These are phyloP conservation scores for Parelbella ahira DNA, from an alignment of 2,888 invertebrate genomes.

Conservation along the genomic window DNA sequence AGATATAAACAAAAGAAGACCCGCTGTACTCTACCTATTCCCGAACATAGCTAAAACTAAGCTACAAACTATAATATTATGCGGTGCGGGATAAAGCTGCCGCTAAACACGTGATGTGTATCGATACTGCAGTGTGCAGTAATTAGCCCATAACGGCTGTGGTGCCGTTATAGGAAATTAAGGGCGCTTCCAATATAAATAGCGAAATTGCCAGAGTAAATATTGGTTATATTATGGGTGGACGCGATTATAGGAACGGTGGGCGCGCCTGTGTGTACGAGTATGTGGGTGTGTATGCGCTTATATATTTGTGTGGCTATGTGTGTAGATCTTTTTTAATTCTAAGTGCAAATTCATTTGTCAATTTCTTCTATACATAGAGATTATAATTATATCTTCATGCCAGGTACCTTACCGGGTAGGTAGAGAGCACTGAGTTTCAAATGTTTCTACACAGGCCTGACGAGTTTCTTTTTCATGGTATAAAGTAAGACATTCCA, in stretches of 20 bases:
- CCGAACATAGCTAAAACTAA: conserved; percentile 18
- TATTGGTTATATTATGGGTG: conserved; percentile 19
- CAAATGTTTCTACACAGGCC: too few species aligned
- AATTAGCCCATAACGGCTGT: conserved; percentile 35
- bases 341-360: neutral
- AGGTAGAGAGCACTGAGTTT: too few species aligned
- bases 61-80: conserved; percentile 23
- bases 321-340: too few species aligned
- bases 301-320: too few species aligned
- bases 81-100: conserved; percentile 24
- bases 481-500: too few species aligned
- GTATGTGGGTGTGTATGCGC: too few species aligned
- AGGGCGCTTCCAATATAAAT: conserved; percentile 32
- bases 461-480: too few species aligned
- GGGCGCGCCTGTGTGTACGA: too few species aligned
- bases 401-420: too few species aligned
- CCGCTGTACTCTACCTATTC: neutral
- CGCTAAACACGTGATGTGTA: conserved; percentile 25
- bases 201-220: conserved; percentile 23
- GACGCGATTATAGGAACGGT: conserved; percentile 5
- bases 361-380: too few species aligned
- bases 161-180: conserved; percentile 35
- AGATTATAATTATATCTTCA: too few species aligned
- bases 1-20: too few species aligned
- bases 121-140: conserved; percentile 30